Conservation (phyloP, 1,140 invertebrate genomes). For the Magallana gigas region DNA sequence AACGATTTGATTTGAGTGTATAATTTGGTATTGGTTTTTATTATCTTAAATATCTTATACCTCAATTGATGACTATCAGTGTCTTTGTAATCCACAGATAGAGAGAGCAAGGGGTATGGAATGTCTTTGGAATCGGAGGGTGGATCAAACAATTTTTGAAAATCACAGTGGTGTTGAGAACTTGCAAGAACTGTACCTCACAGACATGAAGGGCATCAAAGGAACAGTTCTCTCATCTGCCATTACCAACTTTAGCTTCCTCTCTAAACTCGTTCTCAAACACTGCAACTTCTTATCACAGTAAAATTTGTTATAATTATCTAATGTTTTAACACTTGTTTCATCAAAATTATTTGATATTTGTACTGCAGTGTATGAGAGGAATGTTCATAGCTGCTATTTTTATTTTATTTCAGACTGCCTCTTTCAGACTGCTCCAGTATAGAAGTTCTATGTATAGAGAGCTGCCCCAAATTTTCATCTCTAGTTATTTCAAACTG, state of each 20-base stretch:
- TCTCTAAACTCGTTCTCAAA: constrained; percentile 44
- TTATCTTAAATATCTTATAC: background rate
- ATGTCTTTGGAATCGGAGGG: constrained; percentile 22
- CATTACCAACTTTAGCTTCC: constrained; percentile 43
- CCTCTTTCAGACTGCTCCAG: background rate
- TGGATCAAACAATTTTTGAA: constrained; percentile 3
- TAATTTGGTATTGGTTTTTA: background rate
- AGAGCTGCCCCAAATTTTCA: constrained; percentile 21
- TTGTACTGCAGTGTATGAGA: no score
- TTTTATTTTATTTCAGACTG: background rate
- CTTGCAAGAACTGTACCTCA: constrained; percentile 43
- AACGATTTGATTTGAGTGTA: no score
- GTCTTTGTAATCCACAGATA: background rate
- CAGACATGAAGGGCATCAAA: constrained; percentile 49
- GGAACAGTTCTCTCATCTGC: constrained; percentile 42
- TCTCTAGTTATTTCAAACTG: background rate
- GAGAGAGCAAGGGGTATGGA: constrained; percentile 46
- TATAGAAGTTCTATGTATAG: constrained; percentile 22
- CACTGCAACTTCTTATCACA: constrained; percentile 48
- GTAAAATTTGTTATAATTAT: constrained; percentile 33
- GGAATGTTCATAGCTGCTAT: no score
- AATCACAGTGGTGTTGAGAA: constrained; percentile 45
- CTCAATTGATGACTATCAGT: background rate
- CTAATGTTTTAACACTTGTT: no score
- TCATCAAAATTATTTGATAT: no score